These are phyloP conservation scores for Rhamphomyia laevipes DNA, from an alignment of 2,888 invertebrate genomes.

Conservation along the genomic window DNA sequence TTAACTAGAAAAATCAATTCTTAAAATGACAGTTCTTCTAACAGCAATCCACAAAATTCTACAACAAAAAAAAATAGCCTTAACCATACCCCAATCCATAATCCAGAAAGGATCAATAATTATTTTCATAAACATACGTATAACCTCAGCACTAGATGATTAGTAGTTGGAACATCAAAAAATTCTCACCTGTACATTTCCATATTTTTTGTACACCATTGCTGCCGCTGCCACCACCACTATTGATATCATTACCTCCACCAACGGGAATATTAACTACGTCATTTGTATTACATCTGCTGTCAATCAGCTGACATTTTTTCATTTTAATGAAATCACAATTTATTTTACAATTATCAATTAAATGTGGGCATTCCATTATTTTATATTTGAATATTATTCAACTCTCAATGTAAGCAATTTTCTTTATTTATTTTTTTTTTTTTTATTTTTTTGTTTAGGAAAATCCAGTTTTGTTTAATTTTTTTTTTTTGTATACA, in stretches of 20 bases:
- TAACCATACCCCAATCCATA: too few species aligned
- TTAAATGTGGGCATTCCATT: slow-evolving; percentile 60
- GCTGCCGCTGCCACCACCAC: slow-evolving; percentile 23
- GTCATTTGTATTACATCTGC: slow-evolving; percentile 31
- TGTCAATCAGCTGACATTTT: slow-evolving; percentile 45
- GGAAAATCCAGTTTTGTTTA: too few species aligned
- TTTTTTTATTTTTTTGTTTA: neutral
- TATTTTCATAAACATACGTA: neutral
- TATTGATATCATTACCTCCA: too few species aligned
- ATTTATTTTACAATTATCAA: slow-evolving; percentile 50
- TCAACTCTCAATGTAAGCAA: too few species aligned
- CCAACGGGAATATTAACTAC: neutral
- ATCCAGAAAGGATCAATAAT: too few species aligned
- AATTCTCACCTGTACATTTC: slow-evolving; percentile 20
- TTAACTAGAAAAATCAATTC: too few species aligned
- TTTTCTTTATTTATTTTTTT: neutral
- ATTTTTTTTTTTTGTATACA: too few species aligned
- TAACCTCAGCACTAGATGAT: neutral
- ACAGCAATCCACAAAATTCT: too few species aligned
- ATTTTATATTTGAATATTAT: slow-evolving; percentile 22
- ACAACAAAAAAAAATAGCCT: too few species aligned
- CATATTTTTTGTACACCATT: slow-evolving; percentile 19
- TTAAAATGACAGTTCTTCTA: too few species aligned
- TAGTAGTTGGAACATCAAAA: neutral
- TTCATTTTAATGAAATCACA: slow-evolving; percentile 38